Evolutionary conservation across 53 echinoderm and acorn worm species (phyloP), one percentile per base, ranked within the genome.

Genomic region (Temnopleurus reevesii): DNA sequence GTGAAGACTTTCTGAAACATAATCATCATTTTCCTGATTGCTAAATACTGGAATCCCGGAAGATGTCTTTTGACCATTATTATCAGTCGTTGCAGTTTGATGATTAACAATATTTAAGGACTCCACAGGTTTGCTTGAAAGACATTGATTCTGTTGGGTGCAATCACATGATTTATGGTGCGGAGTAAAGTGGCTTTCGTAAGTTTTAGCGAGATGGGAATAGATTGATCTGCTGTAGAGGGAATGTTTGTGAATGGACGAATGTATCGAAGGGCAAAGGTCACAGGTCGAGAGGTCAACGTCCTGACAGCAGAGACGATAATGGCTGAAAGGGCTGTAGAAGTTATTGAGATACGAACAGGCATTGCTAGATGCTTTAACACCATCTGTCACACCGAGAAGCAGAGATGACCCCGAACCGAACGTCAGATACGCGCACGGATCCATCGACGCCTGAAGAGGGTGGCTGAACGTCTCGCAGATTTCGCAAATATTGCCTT

Each of bases 301-400:
- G 81, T 82, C 91, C 87, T 49, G 90, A 82, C 96, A 96, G 36
- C 96, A 96, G 8, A 96, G 86, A 77, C 93, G 91, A 59, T 91
- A 91, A 88, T 90, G 91, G 82, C 93, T 93, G 81, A 58, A 96
- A 8, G 96, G 96, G 77, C 92, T 93, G 90, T 96, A 96, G 86
- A 89, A 94, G 80, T 96, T 94, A 46, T 90, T 94, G 76, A 96
- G 23, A 51, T 91, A 89, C 1, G 90, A 90, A 55, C 96, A 96
- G 71, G 85, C 90, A 54, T 96, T 89, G 34, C 93, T 91, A 4
- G 91, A 79, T 5, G 81, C 86, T 30, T 86, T 81, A 60, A 94
- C 89, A 6, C 91, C 90, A 4, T 87, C 80, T 77, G 89, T 19
- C 9, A 44, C 61, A 4, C 90, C 89, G 5, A 89, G 84, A 25